Conservation (phyloP, 2,888 invertebrate genomes). For the Sepiola atlantica region DNA sequence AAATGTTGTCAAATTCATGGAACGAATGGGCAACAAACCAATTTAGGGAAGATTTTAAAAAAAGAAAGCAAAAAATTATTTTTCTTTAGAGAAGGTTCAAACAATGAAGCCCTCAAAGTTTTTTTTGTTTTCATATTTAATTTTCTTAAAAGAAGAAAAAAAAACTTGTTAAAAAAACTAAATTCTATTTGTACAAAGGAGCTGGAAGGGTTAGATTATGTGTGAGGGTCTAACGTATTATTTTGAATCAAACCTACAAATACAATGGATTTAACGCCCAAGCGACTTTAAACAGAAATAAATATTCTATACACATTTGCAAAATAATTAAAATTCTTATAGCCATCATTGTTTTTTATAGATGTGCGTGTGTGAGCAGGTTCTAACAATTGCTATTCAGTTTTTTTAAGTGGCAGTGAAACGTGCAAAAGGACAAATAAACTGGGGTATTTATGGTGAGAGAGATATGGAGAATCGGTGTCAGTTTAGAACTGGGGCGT, state of each 20-base stretch:
- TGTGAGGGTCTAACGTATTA: background rate
- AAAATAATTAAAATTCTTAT: constrained; percentile 4
- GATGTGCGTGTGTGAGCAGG: background rate
- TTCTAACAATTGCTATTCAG: background rate
- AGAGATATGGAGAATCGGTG: background rate
- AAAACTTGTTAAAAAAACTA: background rate
- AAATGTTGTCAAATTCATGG: background rate
- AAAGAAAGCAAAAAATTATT: background rate
- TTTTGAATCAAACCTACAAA: background rate
- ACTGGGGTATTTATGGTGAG: too few species aligned
- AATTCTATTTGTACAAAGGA: background rate
- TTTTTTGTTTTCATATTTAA: background rate
- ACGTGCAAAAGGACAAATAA: background rate
- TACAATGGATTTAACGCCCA: background rate
- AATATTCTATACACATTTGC: constrained; percentile 4
- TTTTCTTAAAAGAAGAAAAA: background rate
- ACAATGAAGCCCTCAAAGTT: background rate
- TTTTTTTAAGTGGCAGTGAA: background rate
- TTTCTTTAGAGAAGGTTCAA: background rate
- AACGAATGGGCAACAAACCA: background rate
- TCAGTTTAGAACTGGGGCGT: background rate
- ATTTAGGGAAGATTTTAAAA: background rate
- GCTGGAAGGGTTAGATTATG: background rate
- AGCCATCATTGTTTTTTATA: background rate
- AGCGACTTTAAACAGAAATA: background rate